These are phyloP conservation scores for Odobenus rosmarus DNA, from an alignment of 2,113 vertebrate species.

Conservation along the genomic window DNA sequence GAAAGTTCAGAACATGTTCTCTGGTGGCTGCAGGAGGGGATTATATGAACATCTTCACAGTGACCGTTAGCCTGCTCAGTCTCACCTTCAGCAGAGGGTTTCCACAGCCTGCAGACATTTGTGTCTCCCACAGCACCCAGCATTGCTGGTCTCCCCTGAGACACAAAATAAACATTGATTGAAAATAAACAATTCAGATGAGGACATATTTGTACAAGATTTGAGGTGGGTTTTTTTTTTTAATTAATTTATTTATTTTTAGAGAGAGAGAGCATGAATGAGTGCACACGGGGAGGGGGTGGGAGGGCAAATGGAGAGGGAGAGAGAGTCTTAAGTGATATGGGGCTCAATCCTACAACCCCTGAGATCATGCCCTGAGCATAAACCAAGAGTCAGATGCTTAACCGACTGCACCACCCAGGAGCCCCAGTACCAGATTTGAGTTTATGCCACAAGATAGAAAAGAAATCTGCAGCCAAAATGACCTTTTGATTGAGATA, in stretches of 20 bases:
- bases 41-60: no score
- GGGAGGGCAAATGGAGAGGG: background rate
- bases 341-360: background rate
- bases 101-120: background rate
- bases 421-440: background rate
- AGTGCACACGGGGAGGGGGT: background rate
- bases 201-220: background rate
- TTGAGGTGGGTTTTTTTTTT: background rate
- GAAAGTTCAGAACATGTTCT: background rate
- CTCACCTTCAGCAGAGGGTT: background rate
- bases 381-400: background rate
- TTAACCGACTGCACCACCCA: background rate
- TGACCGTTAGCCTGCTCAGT: background rate
- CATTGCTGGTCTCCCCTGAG: background rate
- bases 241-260: background rate
- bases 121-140: background rate
- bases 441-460: background rate
- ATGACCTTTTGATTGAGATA: background rate
- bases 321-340: background rate
- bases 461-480: background rate
- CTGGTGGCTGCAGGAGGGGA: background rate
- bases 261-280: background rate
- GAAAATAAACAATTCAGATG: conserved; percentile 22
- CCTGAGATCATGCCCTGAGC: background rate
- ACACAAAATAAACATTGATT: background rate